A percentile compares a stretch with the other conserved stretches of the same genome.
Evolutionary conservation across 2,113 vertebrate genomes (phyloP).

Genomic region (Eurypyga helias): DNA sequence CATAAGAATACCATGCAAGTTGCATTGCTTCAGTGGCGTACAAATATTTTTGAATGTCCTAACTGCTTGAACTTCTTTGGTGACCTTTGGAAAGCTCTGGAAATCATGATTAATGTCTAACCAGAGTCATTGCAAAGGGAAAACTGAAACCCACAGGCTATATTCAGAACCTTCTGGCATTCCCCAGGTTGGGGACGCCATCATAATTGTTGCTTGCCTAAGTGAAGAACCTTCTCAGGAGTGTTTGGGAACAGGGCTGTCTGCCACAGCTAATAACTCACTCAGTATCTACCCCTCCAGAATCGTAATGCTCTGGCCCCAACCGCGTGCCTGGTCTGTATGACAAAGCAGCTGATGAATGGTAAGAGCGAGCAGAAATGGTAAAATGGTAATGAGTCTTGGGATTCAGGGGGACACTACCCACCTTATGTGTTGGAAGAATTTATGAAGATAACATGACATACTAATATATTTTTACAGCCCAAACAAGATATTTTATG

Average conservation of each 20-base stretch:
- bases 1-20: neutral
- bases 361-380: constrained; percentile 55
- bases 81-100: constrained; percentile 70
- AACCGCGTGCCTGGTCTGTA: constrained; percentile 40
- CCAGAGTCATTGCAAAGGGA: constrained; percentile 19
- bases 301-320: constrained; percentile 63
- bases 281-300: constrained; percentile 75
- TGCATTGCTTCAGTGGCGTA: neutral
- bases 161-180: constrained; percentile 48
- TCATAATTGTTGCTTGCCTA: constrained; percentile 64
- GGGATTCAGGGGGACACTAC: constrained; percentile 74
- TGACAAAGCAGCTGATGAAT: constrained; percentile 78
- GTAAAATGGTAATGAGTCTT: constrained; percentile 75
- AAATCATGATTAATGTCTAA: constrained; percentile 70
- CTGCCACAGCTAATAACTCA: constrained; percentile 81
- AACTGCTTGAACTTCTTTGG: constrained; percentile 53
- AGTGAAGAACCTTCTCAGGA: constrained; percentile 70
- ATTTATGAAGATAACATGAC: constrained; percentile 87
- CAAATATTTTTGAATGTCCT: neutral
- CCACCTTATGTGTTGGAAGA: constrained; percentile 78
- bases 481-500: constrained; percentile 83
- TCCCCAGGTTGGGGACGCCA: constrained; percentile 58
- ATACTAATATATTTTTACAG: constrained; percentile 85
- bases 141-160: constrained; percentile 8
- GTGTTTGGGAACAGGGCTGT: constrained; percentile 75